phyloP scores from a whole-genome alignment of 2,888 invertebrate species.

The Ephialtes manifestator region DNA sequence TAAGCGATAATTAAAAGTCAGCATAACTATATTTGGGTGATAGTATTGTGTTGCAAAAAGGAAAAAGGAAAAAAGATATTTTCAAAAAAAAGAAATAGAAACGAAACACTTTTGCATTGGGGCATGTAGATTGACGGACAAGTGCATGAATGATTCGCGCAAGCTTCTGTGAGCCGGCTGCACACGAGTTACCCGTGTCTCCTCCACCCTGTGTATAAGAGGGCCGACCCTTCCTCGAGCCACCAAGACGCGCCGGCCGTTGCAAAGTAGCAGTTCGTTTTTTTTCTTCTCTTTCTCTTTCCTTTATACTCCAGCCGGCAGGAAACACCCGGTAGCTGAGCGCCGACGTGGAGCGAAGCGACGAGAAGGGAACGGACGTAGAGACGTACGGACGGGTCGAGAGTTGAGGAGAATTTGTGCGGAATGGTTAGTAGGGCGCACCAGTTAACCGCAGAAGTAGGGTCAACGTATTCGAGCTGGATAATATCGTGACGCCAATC shows the following conservation, averaged over 20 bases:
- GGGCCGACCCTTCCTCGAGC: constrained; percentile 26
- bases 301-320: constrained; percentile 53
- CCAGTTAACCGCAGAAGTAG: constrained; percentile 77
- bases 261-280: constrained; percentile 40
- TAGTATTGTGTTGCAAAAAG: background rate
- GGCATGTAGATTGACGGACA: constrained; percentile 13
- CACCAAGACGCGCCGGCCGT: constrained; percentile 32
- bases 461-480: constrained; percentile 80
- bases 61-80: background rate
- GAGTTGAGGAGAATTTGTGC: constrained; percentile 66
- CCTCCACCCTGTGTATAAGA: constrained; percentile 8
- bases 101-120: background rate
- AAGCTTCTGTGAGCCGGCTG: constrained; percentile 1
- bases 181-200: constrained; percentile 6
- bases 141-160: constrained; percentile 38
- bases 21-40: background rate
- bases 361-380: constrained; percentile 9
- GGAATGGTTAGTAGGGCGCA: constrained; percentile 82
- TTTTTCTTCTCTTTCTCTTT: constrained; percentile 13
- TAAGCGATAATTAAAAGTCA: background rate
- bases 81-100: background rate
- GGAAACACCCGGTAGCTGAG: constrained; percentile 66
- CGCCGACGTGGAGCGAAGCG: background rate
- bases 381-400: constrained; percentile 20
- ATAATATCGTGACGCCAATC: constrained; percentile 72